Conservation (phyloP, 2,797 vertebrate genomes). For the Phataginus tetradactyla region DNA sequence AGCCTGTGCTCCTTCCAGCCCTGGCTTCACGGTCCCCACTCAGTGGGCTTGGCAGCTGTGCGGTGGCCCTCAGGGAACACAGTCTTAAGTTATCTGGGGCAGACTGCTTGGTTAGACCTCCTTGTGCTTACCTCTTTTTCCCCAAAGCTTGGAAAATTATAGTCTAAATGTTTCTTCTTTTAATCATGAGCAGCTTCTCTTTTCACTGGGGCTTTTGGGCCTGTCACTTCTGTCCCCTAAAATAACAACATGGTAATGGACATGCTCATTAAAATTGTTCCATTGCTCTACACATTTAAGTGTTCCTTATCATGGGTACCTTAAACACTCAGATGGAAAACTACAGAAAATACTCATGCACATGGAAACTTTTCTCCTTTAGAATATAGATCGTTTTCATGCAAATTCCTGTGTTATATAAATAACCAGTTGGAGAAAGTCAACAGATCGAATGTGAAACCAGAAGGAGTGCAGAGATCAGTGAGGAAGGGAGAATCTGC, state of each 20-base stretch:
- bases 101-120: not conserved
- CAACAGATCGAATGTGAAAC: not conserved
- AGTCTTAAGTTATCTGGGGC: not conserved
- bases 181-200: not conserved
- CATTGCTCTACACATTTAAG: not conserved
- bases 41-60: not conserved
- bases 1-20: not conserved
- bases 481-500: not conserved
- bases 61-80: not conserved
- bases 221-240: not conserved
- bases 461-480: not conserved
- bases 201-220: not conserved
- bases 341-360: not conserved
- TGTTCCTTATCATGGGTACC: not conserved
- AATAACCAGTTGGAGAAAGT: not conserved
- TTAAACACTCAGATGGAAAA: not conserved
- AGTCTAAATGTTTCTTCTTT: not conserved
- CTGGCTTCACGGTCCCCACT: not conserved
- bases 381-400: not conserved
- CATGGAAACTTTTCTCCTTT: not conserved
- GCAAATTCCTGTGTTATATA: not conserved
- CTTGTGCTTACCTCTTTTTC: not conserved
- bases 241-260: not conserved
- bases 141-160: not conserved
- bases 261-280: not conserved